These are phyloP conservation scores for Ricordea florida DNA, from an alignment of 92 coral and sea anemone genomes.

Conservation along the genomic window DNA sequence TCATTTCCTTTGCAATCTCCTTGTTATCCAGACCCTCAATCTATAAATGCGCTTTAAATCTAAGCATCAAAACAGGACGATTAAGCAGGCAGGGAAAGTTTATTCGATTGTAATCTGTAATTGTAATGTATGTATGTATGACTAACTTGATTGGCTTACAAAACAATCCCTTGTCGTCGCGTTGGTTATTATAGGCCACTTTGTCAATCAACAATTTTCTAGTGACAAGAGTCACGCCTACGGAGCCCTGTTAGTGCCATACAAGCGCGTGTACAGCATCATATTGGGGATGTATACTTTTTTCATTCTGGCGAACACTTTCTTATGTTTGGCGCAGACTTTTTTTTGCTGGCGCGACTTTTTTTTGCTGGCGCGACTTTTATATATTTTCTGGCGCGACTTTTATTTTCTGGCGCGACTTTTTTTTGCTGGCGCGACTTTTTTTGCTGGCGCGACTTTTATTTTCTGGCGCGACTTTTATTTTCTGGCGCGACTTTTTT, in stretches of 20 bases:
- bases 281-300: too few species aligned
- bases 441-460: too few species aligned
- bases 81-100: not conserved
- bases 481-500: too few species aligned
- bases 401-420: too few species aligned
- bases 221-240: too few species aligned
- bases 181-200: slow-evolving; percentile 5
- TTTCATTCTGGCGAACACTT: too few species aligned
- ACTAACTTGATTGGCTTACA: not conserved
- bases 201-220: not conserved
- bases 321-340: too few species aligned
- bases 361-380: too few species aligned
- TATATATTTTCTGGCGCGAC: too few species aligned
- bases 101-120: not conserved
- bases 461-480: too few species aligned
- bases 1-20: slow-evolving; percentile 3
- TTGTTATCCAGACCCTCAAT: not conserved
- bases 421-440: too few species aligned
- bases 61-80: slow-evolving; percentile 7
- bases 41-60: not conserved
- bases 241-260: not conserved
- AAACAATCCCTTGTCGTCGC: slow-evolving; percentile 15
- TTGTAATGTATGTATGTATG: slow-evolving; percentile 8
- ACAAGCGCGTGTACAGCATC: not conserved
- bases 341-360: too few species aligned